Evolutionary conservation across 1,140 invertebrate genomes (phyloP).

Genomic region (Drosophila carrolli): DNA sequence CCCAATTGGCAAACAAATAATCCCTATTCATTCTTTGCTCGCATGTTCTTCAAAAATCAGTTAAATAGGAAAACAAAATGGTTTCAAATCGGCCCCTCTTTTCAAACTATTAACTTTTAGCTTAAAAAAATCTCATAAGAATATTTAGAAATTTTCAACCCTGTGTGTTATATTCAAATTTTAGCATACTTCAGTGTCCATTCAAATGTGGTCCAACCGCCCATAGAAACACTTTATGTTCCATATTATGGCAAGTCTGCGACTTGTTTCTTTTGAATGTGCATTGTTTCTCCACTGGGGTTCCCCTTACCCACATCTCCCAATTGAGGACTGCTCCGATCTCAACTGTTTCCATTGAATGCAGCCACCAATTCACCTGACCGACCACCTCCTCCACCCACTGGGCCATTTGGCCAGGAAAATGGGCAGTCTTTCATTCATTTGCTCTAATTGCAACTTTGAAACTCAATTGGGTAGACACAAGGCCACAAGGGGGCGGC

Average conservation of each 20-base stretch:
- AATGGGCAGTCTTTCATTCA: slow-evolving; percentile 61
- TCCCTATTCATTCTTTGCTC: no score
- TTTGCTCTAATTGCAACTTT: slow-evolving; percentile 82
- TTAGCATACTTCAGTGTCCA: neutral
- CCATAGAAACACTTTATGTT: slow-evolving; percentile 12
- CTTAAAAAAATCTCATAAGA: no score
- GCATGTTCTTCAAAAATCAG: no score
- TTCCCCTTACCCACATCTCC: slow-evolving; percentile 5
- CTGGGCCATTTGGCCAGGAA: slow-evolving; percentile 16
- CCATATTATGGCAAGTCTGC: slow-evolving; percentile 45
- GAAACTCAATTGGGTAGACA: slow-evolving; percentile 78
- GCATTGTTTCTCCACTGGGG: slow-evolving; percentile 60
- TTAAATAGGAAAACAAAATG: no score
- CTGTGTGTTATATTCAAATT: neutral
- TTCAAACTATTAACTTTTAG: neutral
- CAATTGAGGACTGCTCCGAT: slow-evolving; percentile 20
- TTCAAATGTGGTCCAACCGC: slow-evolving; percentile 5
- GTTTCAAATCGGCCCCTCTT: no score
- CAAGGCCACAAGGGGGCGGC: slow-evolving; percentile 35
- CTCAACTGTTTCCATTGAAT: slow-evolving; percentile 77
- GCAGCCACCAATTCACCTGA: slow-evolving; percentile 28
- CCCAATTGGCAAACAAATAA: no score
- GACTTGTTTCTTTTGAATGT: slow-evolving; percentile 75
- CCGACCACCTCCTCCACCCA: slow-evolving; percentile 8
- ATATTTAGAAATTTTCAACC: neutral